phyloP scores from a whole-genome alignment of 2,888 invertebrate genomes.

The Acrocyrtus sp. region DNA sequence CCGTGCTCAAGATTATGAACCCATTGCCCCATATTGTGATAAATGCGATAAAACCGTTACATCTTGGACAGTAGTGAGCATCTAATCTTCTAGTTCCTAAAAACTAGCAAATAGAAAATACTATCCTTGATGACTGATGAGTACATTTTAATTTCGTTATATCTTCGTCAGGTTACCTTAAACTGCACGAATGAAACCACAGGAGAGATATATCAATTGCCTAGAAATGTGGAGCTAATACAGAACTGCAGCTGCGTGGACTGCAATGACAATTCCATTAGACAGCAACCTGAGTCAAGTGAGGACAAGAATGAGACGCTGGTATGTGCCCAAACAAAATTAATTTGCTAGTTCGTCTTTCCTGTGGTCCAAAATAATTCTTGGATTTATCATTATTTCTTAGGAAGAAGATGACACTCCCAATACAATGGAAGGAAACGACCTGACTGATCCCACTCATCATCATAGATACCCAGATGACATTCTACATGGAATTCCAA shows the following conservation, averaged over 20 bases:
- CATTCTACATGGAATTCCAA: conserved; percentile 46
- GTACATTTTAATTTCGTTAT: conserved; percentile 9
- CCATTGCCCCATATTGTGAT: conserved; percentile 75
- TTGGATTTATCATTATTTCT: background rate
- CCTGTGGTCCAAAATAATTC: conserved; percentile 1
- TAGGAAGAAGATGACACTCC: conserved; percentile 47
- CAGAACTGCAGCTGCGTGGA: conserved; percentile 75
- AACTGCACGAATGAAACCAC: conserved; percentile 67
- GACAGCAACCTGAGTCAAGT: conserved; percentile 41
- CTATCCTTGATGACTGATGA: no score
- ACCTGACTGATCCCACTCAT: conserved; percentile 44
- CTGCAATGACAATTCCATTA: conserved; percentile 68
- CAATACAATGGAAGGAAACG: conserved; percentile 51
- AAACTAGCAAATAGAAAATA: background rate
- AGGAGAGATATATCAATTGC: conserved; percentile 56
- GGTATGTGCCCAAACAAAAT: conserved; percentile 26
- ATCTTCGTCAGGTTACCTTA: conserved; percentile 70
- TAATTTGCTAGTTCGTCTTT: background rate
- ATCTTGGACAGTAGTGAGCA: conserved; percentile 74
- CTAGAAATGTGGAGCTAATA: conserved; percentile 72
- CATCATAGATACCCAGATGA: conserved; percentile 34
- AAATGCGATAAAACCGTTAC: conserved; percentile 75
- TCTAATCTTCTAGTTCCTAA: background rate
- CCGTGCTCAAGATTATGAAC: conserved; percentile 73
- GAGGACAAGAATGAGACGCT: conserved; percentile 47